Conservation (phyloP, 2,113 vertebrate genomes). For the Engystomops pustulosus region DNA sequence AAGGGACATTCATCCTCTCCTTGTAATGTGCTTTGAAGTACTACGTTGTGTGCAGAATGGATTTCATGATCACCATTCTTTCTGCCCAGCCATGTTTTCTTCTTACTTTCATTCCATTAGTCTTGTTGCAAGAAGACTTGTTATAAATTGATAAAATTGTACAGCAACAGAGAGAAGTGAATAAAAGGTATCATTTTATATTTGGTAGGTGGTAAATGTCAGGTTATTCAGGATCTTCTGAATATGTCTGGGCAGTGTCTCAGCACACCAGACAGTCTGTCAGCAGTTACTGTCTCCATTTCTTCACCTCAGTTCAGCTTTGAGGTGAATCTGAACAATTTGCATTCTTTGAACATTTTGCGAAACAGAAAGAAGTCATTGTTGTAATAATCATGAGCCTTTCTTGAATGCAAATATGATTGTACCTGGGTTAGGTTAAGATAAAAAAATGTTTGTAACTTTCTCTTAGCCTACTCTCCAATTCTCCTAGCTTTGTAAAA, state of each 20-base stretch:
- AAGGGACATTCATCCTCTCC: slow-evolving; percentile 12
- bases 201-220: slow-evolving; percentile 18
- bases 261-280: slow-evolving; percentile 1
- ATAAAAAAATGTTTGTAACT: neutral
- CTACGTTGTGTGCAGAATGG: neutral
- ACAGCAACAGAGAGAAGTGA: neutral
- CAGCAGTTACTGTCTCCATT: neutral
- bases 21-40: slow-evolving; percentile 22
- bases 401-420: neutral
- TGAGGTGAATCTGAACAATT: neutral
- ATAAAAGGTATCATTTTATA: slow-evolving; percentile 41
- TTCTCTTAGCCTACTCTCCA: neutral
- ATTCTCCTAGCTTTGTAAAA: too few species aligned
- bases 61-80: slow-evolving; percentile 29
- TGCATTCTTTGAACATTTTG: neutral
- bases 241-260: slow-evolving; percentile 15
- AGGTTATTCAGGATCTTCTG: slow-evolving; percentile 26
- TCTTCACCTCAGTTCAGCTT: neutral
- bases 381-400: neutral
- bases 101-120: neutral
- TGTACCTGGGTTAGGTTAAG: neutral
- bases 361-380: neutral
- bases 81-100: neutral
- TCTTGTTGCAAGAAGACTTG: slow-evolving; percentile 15
- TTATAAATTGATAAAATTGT: neutral